Percentiles rank a stretch among this genome's conserved stretches.
phyloP scores from a whole-genome alignment of 1,140 invertebrate genomes.

The Globodera ellingtonae region DNA sequence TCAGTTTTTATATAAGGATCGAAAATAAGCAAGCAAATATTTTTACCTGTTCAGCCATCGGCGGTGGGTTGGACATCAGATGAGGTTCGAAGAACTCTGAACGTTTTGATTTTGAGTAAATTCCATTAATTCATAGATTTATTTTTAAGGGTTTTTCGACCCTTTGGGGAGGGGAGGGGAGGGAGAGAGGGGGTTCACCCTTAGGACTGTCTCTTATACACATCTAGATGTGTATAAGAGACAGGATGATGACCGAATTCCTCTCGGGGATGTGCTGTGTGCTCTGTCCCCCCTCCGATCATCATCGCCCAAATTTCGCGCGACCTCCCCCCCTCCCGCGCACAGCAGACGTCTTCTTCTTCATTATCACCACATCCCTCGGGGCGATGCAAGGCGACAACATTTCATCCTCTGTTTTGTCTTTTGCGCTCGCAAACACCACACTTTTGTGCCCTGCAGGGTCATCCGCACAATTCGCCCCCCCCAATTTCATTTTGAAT shows the following conservation, averaged over 20 bases:
- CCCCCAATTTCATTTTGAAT: not conserved
- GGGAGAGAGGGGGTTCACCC: too few relatives aligned
- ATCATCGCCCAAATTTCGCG: not conserved
- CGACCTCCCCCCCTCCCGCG: not conserved
- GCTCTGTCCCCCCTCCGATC: not conserved
- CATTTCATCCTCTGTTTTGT: not conserved
- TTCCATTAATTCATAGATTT: too few relatives aligned
- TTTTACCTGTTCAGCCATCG: conserved; percentile 48
- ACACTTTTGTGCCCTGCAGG: not conserved
- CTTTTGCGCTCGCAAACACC: not conserved
- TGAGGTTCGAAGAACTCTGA: conserved; percentile 58
- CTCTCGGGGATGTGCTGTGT: not conserved
- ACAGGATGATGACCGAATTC: conserved; percentile 15
- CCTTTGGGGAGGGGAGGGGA: too few relatives aligned
- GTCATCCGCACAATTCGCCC: not conserved
- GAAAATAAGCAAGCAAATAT: not conserved
- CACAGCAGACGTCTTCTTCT: not conserved
- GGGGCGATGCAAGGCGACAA: not conserved
- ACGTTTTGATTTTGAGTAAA: not conserved
- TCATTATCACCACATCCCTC: not conserved
- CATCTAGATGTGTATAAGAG: too few relatives aligned
- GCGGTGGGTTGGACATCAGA: conserved; percentile 50
- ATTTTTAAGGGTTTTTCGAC: not conserved
- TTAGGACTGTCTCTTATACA: too few relatives aligned
- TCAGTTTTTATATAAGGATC: not conserved